These are phyloP conservation scores for Gymnodraco acuticeps DNA, from an alignment of 2,797 vertebrate species.

Conservation along the genomic window DNA sequence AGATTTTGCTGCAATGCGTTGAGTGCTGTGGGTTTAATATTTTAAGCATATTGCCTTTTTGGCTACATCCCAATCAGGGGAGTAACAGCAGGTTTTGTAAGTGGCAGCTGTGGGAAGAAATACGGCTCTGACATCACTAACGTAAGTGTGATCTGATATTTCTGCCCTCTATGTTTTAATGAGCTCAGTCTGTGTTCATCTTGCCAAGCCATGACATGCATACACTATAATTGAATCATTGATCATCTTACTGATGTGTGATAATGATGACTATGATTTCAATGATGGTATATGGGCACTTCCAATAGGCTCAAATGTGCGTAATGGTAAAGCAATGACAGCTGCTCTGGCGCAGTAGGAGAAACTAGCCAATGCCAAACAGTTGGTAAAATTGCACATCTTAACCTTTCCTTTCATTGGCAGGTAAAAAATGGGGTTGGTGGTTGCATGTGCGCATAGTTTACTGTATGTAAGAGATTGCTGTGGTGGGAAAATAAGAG, in stretches of 20 bases:
- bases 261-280: not conserved
- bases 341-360: not conserved
- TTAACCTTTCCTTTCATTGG: not conserved
- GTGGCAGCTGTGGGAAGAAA: conserved; percentile 26
- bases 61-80: conserved; percentile 10
- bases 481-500: not conserved
- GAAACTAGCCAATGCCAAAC: not conserved
- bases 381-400: not conserved
- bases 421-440: not conserved
- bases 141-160: not conserved
- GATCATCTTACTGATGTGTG: not conserved
- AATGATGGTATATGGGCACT: not conserved
- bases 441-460: too few relatives aligned
- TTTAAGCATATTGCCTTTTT: conserved; percentile 9
- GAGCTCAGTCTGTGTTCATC: not conserved
- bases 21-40: not conserved
- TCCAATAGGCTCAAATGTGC: not conserved
- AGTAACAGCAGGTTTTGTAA: conserved; percentile 30
- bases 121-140: not conserved
- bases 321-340: not conserved
- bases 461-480: not conserved
- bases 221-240: not conserved
- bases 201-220: not conserved
- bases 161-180: conserved; percentile 8
- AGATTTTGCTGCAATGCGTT: not conserved